Base-by-base conservation (phyloP, 2,113 vertebrate genomes). In the Bubo scandiacus region DNA sequence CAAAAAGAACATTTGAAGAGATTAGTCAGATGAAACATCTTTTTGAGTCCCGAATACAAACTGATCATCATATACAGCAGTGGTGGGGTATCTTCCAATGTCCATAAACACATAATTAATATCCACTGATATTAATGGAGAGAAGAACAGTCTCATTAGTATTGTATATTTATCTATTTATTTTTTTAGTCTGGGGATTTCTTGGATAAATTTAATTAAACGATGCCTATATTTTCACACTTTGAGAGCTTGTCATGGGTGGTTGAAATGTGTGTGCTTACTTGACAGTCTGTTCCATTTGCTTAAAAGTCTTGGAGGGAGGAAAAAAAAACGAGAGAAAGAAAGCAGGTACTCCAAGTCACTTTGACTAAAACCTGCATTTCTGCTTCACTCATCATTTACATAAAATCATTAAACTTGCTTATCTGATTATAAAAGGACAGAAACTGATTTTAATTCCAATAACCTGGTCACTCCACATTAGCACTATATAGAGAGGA, bases 201-300 rank as follows among this genome's bases (percentile, higher is more conserved):
- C 73, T 87, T 67, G 40, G 61, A 77, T 82, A 84, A 94, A 94
- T 89, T 84, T 54, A 89, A 85, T 87, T 89, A 87, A 96, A 87
- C 43, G 19, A 21, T 59, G 36, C 15, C 62, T 81, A 11, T 52
- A 54, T 7, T 84, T 88, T 70, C 83, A 91, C 0, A 0, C 49
- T 68, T 88, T 72, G 52, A 96, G 47, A 88, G 63, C 29, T 65
- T 92, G 61, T 45, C 49, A 67, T 16, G 61, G n/a, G 27, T 14
- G 7, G 40, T 15, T 89, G 86, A 93, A 87, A 79, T 2, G 4
- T 11, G 27, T 3, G 1, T 68, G 40, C 23, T 62, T 63, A 42
- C 18, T 82, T 30, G 40, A 34, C 29, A 79, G 36, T 30, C 38
- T 84, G 63, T 52, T 75, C 66, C 25, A 54, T 61, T 81, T 54